Evolutionary conservation across 2,113 vertebrate species (phyloP).

Genomic region (Coturnix japonica): DNA sequence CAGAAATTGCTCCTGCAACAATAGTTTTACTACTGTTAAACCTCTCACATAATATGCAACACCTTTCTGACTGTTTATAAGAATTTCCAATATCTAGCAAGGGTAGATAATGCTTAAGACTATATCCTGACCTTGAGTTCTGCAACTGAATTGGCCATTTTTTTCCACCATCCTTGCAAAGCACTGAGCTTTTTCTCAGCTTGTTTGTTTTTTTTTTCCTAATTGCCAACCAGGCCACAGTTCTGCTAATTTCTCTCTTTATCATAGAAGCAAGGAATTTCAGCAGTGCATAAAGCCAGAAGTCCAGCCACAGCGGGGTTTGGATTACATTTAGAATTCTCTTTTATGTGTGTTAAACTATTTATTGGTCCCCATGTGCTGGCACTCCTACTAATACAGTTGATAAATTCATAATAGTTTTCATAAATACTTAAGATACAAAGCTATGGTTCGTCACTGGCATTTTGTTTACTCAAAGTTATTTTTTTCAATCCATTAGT

Average conservation of each 20-base stretch:
- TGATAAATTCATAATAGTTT: not conserved
- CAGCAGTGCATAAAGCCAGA: constrained; percentile 6
- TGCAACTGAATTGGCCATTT: constrained; percentile 48
- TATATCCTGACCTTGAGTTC: constrained; percentile 68
- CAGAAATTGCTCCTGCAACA: constrained; percentile 51
- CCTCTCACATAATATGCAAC: constrained; percentile 41
- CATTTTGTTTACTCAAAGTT: not conserved
- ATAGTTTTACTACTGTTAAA: constrained; percentile 42
- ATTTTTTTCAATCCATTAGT: not conserved
- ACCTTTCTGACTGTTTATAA: constrained; percentile 39
- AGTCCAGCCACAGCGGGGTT: not conserved
- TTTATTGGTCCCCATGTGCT: not conserved
- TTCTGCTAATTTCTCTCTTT: constrained; percentile 46
- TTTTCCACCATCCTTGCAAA: constrained; percentile 1
- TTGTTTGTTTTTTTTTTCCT: constrained; percentile 65
- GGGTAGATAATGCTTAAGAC: constrained; percentile 43
- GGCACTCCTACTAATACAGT: not conserved
- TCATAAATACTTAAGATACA: not conserved
- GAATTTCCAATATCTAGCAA: constrained; percentile 57
- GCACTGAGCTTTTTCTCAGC: constrained; percentile 54
- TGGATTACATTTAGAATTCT: not conserved
- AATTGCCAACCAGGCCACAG: constrained; percentile 58
- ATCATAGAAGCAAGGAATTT: constrained; percentile 13
- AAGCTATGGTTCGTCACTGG: not conserved
- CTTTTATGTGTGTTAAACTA: not conserved